These are phyloP conservation scores for Lacerta agilis DNA, from an alignment of 2,797 vertebrate species.

Conservation along the genomic window DNA sequence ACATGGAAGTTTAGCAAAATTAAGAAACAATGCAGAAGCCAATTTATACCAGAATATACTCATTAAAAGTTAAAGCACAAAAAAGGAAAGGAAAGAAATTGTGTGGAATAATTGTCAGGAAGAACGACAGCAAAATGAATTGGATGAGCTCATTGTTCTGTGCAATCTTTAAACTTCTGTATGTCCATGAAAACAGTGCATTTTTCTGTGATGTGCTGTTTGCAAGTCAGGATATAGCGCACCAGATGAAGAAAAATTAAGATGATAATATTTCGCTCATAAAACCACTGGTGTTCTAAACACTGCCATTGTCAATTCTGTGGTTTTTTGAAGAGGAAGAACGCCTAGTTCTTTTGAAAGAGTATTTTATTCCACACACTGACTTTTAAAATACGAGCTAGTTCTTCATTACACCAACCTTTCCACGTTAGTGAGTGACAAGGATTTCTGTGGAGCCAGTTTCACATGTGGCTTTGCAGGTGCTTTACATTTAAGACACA, in stretches of 20 bases:
- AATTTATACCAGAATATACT: not conserved
- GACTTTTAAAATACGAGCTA: constrained; percentile 65
- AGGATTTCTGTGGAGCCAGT: constrained; percentile 70
- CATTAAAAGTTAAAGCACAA: not conserved
- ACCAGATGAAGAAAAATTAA: constrained; percentile 16
- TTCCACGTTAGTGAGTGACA: constrained; percentile 68
- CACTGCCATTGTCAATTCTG: constrained; percentile 40
- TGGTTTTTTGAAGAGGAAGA: constrained; percentile 58
- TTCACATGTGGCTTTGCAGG: constrained; percentile 73
- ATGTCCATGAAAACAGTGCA: constrained; percentile 24
- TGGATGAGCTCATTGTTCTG: constrained; percentile 10
- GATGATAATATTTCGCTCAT: constrained; percentile 53
- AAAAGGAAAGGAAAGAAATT: not conserved
- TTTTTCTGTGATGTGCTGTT: constrained; percentile 34
- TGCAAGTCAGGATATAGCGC: not conserved
- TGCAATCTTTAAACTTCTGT: not conserved
- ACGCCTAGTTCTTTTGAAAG: constrained; percentile 54
- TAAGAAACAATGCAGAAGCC: not conserved
- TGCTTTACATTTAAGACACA: constrained; percentile 69
- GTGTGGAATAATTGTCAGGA: not conserved
- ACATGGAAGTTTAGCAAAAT: not conserved
- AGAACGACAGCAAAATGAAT: constrained; percentile 11
- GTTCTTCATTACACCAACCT: constrained; percentile 48
- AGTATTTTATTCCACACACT: constrained; percentile 44
- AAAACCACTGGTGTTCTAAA: constrained; percentile 50